Base-by-base conservation (phyloP, 1,140 invertebrate genomes). In the Lineus longissimus region DNA sequence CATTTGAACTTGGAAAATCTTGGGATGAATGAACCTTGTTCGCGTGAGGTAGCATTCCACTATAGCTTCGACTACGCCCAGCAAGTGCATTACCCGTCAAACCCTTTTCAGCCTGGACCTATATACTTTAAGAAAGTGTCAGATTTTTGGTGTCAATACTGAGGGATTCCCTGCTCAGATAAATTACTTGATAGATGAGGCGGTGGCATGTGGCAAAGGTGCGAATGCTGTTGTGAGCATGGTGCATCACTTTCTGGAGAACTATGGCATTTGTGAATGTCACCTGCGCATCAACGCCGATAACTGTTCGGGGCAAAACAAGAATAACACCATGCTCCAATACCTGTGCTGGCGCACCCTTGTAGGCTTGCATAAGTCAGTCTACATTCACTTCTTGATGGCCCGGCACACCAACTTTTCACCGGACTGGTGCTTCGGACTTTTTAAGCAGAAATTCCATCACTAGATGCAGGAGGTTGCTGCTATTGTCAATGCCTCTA, bases 121-220 rank as follows among this genome's bases (percentile, higher is more conserved):
- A 43, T 75, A 4, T 73, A 69, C 29, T 73, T 72, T 55, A 58
- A 64, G 22, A 69, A 75, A 73, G 60, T 70, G 66, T 58, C 59
- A 63, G 2, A 22, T 67, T 2, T 74, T n/a, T n/a, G n/a, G n/a
- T n/a, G n/a, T n/a, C n/a, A 59, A 54, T n/a, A n/a, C n/a, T n/a
- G n/a, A n/a, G 56, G 69, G 55, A 47, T 40, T 72, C 36, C 33
- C 55, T 2, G 7, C 29, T 13, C 56, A 64, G 15, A 45, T 63
- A 43, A 59, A 58, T 51, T 59, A 36, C 30, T 25, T 68, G 31
- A 59, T 66, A 17, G 55, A 55, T 22, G 55, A 66, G 55, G 45
- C 59, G 27, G 11, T 41, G 15, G 11, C 11, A 13, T 11, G 11
- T 19, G 19, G 40, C 40, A 43, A 43, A 43, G 40, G 40, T 43